phyloP scores from a whole-genome alignment of 2,113 vertebrate species.

The Leuciscus idus region DNA sequence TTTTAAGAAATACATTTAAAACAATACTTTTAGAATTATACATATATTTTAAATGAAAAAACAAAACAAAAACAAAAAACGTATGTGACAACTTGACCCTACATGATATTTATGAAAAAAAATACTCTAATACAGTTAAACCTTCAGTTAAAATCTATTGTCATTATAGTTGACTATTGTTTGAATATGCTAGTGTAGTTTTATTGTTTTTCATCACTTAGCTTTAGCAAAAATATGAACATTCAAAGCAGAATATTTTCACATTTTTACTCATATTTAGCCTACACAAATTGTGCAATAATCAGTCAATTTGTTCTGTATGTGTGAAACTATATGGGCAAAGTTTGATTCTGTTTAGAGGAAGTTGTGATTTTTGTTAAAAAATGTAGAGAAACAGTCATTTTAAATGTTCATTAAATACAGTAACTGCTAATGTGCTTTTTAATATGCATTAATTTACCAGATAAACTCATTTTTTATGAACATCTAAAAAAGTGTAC shows the following conservation, averaged over 20 bases:
- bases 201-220: not conserved
- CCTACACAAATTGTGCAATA: not conserved
- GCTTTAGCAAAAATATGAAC: not conserved
- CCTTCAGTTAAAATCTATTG: not conserved
- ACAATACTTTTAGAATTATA: not conserved
- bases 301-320: not conserved
- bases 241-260: not conserved
- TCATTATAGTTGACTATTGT: not conserved
- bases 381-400: not conserved
- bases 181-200: not conserved
- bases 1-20: not conserved
- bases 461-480: not conserved
- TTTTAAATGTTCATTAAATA: not conserved
- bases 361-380: not conserved
- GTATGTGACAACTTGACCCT: not conserved
- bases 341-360: not conserved
- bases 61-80: not conserved
- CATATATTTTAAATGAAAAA: not conserved
- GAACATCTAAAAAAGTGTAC: too few relatives aligned
- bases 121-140: not conserved
- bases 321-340: not conserved
- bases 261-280: not conserved
- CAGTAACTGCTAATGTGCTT: not conserved
- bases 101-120: not conserved
- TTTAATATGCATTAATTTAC: not conserved